Base-by-base conservation (phyloP, 2,113 vertebrate genomes). In the Peromyscus polionotus region DNA sequence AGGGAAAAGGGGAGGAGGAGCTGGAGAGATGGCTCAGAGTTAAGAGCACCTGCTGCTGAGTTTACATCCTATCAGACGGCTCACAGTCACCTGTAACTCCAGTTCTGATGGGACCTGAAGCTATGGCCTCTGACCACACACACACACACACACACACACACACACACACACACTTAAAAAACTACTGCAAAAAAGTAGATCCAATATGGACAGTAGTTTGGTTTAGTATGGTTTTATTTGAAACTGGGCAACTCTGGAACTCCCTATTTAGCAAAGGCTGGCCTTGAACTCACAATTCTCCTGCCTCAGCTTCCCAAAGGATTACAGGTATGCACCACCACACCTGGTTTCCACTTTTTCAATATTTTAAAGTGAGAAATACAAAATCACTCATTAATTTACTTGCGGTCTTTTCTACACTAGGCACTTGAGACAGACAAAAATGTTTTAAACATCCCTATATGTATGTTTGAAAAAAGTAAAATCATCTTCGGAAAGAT, bases 321-420 rank as follows among this genome's bases (percentile, higher is more conserved):
- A 84, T 84, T 42, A 84, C n/a, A 84, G 17, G 7, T 84, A 42
- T 26, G 11, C 14, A 42, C 22, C 22, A 16, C 22, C 80, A 61
- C 17, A 84, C 59, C 57, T 63, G 36, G 57, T 28, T 16, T 61
- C 80, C 31, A 84, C 4, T 61, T 39, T 39, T 87, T 81, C 33
- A 36, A n/a, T 83, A 39, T 61, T 94, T 97, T 93, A 95, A 96
- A 92, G 51, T 77, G 54, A 96, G 59, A 96, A 90, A 84, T 73
- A 42, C 36, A 96, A 95, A 96, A 36, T 83, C 13, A 93, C 19
- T 92, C 57, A 84, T 36, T 93, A 42, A 90, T 90, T 95, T 86
- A 51, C 59, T 88, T 93, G 87, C 13, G 92, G 57, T 26, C 36
- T 91, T 91, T 33, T 80, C 31, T 95, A 42, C 72, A n/a, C 79